These are phyloP conservation scores for Rhamphomyia laevipes DNA, from an alignment of 2,888 invertebrate genomes.

Conservation along the genomic window DNA sequence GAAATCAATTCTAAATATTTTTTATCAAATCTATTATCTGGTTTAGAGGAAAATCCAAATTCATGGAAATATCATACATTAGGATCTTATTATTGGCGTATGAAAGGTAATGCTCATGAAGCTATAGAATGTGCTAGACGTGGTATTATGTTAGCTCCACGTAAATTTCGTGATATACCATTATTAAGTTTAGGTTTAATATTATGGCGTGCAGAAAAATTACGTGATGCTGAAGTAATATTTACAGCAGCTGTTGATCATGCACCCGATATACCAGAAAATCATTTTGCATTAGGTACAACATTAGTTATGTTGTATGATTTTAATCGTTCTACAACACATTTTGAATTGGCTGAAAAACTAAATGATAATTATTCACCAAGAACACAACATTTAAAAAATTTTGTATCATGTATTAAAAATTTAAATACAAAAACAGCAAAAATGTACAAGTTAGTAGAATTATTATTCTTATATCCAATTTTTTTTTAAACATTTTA, in stretches of 20 bases:
- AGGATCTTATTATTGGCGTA: slow-evolving; percentile 34
- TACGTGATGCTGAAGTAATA: slow-evolving; percentile 29
- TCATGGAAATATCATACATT: slow-evolving; percentile 34
- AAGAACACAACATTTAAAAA: slow-evolving; percentile 27
- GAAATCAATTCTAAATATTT: slow-evolving; percentile 15
- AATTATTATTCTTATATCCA: neutral
- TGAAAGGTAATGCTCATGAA: slow-evolving; percentile 29
- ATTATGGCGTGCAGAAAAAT: slow-evolving; percentile 27
- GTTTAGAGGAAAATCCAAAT: slow-evolving; percentile 22
- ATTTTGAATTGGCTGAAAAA: slow-evolving; percentile 29
- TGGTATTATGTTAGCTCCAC: slow-evolving; percentile 29
- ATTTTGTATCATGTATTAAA: slow-evolving; percentile 30
- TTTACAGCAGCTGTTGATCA: slow-evolving; percentile 30
- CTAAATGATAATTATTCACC: slow-evolving; percentile 28
- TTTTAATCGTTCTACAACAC: slow-evolving; percentile 30
- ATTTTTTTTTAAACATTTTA: neutral
- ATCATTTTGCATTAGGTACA: slow-evolving; percentile 31
- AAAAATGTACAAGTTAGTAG: slow-evolving; percentile 25
- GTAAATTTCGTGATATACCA: slow-evolving; percentile 27
- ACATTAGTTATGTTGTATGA: slow-evolving; percentile 30
- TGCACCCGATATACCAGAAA: slow-evolving; percentile 29
- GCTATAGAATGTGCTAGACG: slow-evolving; percentile 33
- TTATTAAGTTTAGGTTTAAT: slow-evolving; percentile 33
- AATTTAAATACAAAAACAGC: slow-evolving; percentile 30
- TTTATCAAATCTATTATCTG: slow-evolving; percentile 18